These are phyloP conservation scores for Rhadina sibilatrix DNA, from an alignment of 2,113 vertebrate species.

Conservation along the genomic window DNA sequence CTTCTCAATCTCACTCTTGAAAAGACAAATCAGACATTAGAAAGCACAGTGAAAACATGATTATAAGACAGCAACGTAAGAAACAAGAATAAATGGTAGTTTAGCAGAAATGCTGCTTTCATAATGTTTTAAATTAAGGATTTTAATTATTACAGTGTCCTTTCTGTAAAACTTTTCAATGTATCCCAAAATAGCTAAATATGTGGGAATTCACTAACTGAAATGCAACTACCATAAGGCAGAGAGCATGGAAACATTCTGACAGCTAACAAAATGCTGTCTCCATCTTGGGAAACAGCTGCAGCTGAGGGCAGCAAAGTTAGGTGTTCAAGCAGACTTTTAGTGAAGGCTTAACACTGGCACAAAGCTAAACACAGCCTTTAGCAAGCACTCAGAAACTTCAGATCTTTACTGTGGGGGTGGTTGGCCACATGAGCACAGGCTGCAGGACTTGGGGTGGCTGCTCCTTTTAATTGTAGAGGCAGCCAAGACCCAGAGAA, in stretches of 20 bases:
- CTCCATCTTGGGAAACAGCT: not conserved
- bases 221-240: not conserved
- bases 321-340: not conserved
- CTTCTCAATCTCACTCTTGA: conserved; percentile 92
- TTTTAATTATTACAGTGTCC: not conserved
- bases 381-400: not conserved
- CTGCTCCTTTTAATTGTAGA: not conserved
- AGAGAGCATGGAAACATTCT: not conserved
- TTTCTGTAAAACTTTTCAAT: not conserved
- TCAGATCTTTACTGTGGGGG: not conserved
- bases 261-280: not conserved
- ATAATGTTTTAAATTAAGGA: not conserved
- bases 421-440: not conserved
- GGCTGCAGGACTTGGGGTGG: not conserved
- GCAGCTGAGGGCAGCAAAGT: not conserved
- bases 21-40: not conserved
- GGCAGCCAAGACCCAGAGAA: not conserved
- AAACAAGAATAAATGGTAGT: not conserved
- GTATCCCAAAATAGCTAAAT: not conserved
- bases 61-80: not conserved
- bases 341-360: not conserved
- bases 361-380: not conserved
- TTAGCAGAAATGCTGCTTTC: not conserved
- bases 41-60: not conserved
- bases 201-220: not conserved